Conservation (phyloP, 2,113 vertebrate species). For the Ageneiosus marmoratus region DNA sequence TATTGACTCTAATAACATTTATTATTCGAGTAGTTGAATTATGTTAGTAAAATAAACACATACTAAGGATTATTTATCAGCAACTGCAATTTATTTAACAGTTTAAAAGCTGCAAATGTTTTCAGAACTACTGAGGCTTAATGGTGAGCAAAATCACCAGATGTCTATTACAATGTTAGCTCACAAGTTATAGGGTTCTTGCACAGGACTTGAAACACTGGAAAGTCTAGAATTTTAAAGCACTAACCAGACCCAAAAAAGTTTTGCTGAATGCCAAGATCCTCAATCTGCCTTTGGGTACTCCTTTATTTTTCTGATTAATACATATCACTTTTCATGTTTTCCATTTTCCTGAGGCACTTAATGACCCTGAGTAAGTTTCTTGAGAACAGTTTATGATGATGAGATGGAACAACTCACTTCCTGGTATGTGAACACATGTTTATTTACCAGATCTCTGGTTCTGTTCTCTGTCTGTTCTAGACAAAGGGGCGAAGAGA, state of each 20-base stretch:
- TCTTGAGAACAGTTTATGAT: background rate
- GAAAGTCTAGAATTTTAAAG: background rate
- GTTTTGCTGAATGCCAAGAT: background rate
- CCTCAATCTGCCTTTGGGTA: background rate
- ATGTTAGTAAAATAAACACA: background rate
- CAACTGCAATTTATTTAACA: background rate
- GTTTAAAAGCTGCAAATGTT: background rate
- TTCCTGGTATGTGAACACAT: background rate
- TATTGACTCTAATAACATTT: too few relatives aligned
- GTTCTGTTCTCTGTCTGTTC: constrained; percentile 38
- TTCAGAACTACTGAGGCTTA: background rate
- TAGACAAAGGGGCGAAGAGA: constrained; percentile 82
- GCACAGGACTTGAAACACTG: background rate
- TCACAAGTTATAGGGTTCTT: background rate
- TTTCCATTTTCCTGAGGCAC: background rate
- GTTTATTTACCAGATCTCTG: background rate
- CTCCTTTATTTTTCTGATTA: background rate
- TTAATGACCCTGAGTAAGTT: background rate
- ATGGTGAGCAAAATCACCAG: background rate
- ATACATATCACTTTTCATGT: background rate
- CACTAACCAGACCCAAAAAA: background rate
- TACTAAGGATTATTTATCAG: too few relatives aligned
- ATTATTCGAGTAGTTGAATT: background rate
- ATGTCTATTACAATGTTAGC: background rate
- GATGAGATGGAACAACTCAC: background rate